These are phyloP conservation scores for Rhyacichthys aspro DNA, from an alignment of 2,797 vertebrate genomes.

Conservation along the genomic window DNA sequence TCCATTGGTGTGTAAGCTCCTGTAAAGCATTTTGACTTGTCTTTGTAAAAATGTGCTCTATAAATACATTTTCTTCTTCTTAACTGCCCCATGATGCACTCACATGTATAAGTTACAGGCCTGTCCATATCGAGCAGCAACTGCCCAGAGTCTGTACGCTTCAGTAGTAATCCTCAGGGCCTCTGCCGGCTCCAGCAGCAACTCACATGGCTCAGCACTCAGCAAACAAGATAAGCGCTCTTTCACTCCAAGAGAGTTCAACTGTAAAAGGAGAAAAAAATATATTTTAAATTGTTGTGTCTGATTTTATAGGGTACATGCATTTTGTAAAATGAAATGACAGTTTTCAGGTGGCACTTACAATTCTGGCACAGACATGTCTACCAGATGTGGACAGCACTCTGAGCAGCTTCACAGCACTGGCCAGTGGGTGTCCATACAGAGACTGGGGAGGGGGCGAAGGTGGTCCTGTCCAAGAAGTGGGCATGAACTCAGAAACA, in stretches of 20 bases:
- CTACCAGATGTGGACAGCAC: conserved; percentile 90
- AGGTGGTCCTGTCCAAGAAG: conserved; percentile 80
- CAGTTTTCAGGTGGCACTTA: conserved; percentile 55
- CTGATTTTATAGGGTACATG: too few relatives aligned
- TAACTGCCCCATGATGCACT: conserved; percentile 11
- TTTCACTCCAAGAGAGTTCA: conserved; percentile 84
- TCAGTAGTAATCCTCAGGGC: conserved; percentile 85
- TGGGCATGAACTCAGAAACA: conserved; percentile 90
- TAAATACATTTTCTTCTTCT: too few relatives aligned
- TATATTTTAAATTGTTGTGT: not conserved
- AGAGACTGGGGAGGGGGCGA: conserved; percentile 71
- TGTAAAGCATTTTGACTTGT: too few relatives aligned
- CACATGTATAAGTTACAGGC: conserved; percentile 90
- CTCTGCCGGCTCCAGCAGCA: conserved; percentile 84
- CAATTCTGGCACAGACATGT: conserved; percentile 90
- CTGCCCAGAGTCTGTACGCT: conserved; percentile 89
- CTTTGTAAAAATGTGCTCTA: too few relatives aligned
- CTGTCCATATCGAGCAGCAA: conserved; percentile 89
- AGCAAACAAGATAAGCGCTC: conserved; percentile 86
- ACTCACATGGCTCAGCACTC: conserved; percentile 84
- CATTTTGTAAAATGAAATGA: not conserved
- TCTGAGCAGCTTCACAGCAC: conserved; percentile 91
- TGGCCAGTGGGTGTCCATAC: conserved; percentile 84
- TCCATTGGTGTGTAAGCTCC: too few relatives aligned
- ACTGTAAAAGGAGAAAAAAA: conserved; percentile 63